Percentiles rank a stretch among this genome's conserved stretches.
phyloP scores from a whole-genome alignment of 1,140 invertebrate genomes.

The Lordiphosa collinella region DNA sequence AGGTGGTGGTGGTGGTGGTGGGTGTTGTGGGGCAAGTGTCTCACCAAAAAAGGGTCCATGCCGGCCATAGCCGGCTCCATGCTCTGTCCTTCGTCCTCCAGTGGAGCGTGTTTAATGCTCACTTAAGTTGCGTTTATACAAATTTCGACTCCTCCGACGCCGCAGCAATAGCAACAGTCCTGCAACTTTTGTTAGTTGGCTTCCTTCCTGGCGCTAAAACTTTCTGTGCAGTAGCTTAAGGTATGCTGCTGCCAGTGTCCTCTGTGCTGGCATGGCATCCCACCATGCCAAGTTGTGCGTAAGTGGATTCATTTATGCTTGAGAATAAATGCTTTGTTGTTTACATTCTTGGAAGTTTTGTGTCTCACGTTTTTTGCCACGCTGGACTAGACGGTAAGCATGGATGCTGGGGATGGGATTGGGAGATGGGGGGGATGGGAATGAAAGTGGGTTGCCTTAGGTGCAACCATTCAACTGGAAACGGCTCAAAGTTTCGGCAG shows the following conservation, averaged over 20 bases:
- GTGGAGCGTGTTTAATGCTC: slow-evolving; percentile 73
- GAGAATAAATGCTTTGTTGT: slow-evolving; percentile 70
- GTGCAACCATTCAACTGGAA: slow-evolving; percentile 45
- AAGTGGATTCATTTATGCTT: slow-evolving; percentile 70
- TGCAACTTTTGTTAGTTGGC: background rate
- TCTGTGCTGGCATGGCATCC: background rate
- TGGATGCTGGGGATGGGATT: no score
- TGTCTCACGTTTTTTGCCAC: slow-evolving; percentile 49
- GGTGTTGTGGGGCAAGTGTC: background rate
- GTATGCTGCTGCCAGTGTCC: slow-evolving; percentile 14
- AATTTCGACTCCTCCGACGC: slow-evolving; percentile 35
- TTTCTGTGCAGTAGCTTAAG: slow-evolving; percentile 45
- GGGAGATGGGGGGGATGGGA: no score
- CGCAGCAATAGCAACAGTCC: background rate
- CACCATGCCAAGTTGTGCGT: slow-evolving; percentile 32
- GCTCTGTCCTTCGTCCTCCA: slow-evolving; percentile 30
- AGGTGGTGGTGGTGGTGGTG: background rate
- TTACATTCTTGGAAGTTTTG: slow-evolving; percentile 72
- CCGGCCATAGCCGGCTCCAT: background rate
- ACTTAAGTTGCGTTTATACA: slow-evolving; percentile 77
- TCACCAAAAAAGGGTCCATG: background rate
- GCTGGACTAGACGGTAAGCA: background rate
- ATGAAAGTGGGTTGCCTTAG: background rate
- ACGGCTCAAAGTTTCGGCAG: background rate
- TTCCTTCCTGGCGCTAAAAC: slow-evolving; percentile 23